Evolutionary conservation across 2,797 vertebrate species (phyloP).

Genomic region (Ctenochaetus hawaiiensis): DNA sequence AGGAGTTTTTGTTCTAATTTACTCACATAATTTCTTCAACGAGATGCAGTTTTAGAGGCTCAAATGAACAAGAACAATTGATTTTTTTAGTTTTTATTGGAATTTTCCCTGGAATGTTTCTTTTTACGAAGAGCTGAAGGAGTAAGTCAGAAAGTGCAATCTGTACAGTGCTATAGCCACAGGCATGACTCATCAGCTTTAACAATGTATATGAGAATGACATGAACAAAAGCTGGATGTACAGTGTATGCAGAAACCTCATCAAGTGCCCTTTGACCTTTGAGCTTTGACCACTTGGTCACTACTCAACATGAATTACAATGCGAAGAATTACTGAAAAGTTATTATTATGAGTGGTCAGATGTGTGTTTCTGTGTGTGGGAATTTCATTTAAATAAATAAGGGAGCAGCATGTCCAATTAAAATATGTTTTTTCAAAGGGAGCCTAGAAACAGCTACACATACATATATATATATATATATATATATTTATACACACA

Average conservation of each 20-base stretch:
- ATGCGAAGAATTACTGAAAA: constrained; percentile 8
- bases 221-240: constrained; percentile 1
- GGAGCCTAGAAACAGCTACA: neutral
- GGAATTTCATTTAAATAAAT: neutral
- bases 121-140: constrained; percentile 3
- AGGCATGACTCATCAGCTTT: constrained; percentile 15
- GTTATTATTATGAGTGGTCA: neutral
- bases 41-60: neutral
- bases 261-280: constrained; percentile 8
- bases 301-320: constrained; percentile 18
- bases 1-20: neutral
- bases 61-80: constrained; percentile 2
- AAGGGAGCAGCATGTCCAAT: too few species aligned
- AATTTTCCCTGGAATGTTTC: neutral
- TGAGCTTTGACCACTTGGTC: constrained; percentile 6
- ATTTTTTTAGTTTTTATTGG: neutral
- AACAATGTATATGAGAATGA: constrained; percentile 11
- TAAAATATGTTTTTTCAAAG: neutral
- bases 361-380: constrained; percentile 9
- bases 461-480: too few species aligned
- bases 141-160: constrained; percentile 6
- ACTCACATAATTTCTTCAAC: constrained; percentile 9
- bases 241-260: constrained; percentile 4
- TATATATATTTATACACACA: too few species aligned
- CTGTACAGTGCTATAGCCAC: constrained; percentile 14